These are phyloP conservation scores for Lophura nycthemera DNA, from an alignment of 2,113 vertebrate genomes.

Conservation along the genomic window DNA sequence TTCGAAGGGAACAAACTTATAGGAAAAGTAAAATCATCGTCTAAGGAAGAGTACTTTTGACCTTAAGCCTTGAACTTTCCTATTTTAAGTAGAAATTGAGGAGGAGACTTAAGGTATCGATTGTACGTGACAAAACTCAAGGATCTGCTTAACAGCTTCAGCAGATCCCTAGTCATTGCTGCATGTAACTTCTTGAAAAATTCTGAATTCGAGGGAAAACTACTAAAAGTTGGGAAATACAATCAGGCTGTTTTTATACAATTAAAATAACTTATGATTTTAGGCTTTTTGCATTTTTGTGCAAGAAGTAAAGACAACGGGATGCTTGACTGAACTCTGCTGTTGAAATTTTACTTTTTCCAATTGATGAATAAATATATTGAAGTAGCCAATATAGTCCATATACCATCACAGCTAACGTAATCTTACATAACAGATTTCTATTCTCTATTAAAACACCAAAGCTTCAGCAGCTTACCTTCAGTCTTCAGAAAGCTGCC, in stretches of 20 bases:
- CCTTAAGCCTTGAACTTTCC: constrained; percentile 3
- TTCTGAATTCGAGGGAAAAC: background rate
- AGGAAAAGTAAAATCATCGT: background rate
- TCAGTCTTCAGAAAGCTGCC: background rate
- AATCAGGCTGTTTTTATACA: background rate
- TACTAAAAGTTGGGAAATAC: background rate
- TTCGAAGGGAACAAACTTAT: background rate
- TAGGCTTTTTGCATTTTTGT: background rate
- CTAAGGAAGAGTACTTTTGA: background rate
- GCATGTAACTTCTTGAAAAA: background rate
- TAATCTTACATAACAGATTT: background rate
- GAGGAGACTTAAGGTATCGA: background rate
- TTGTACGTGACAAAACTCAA: background rate
- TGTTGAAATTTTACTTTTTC: background rate
- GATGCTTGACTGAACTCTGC: background rate
- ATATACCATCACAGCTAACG: background rate
- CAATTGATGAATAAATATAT: background rate
- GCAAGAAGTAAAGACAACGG: background rate
- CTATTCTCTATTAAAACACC: background rate
- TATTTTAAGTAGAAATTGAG: background rate
- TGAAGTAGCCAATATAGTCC: background rate
- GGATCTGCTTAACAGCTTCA: background rate
- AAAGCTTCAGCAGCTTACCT: background rate
- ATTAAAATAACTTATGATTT: background rate
- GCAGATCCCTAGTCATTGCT: background rate